Evolutionary conservation across 1,140 invertebrate species (phyloP).

Genomic region (Zaprionus capensis): DNA sequence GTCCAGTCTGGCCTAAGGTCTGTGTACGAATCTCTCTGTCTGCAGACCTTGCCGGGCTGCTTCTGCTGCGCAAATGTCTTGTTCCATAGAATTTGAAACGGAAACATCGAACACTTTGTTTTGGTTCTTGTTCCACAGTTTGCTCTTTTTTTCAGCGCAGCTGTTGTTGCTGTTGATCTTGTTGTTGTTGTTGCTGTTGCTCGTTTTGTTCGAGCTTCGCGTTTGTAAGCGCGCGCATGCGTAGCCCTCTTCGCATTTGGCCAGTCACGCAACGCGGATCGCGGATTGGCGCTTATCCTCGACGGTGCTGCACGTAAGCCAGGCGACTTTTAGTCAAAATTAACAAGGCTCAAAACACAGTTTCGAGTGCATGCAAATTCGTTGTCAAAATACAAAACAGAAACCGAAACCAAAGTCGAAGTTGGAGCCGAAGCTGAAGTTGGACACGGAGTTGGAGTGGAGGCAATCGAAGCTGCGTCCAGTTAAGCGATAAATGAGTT

Average conservation of each 20-base stretch:
- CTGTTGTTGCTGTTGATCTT: constrained; percentile 31
- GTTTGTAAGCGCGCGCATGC: constrained; percentile 83
- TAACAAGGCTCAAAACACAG: constrained; percentile 83
- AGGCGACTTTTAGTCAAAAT: constrained; percentile 77
- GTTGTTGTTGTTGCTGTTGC: constrained; percentile 18
- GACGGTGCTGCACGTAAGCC: constrained; percentile 49
- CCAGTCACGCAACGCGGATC: constrained; percentile 69
- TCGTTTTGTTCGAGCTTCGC: constrained; percentile 58
- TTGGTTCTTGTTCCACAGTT: constrained; percentile 81
- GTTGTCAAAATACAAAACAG: constrained; percentile 72
- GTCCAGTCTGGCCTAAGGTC: not conserved
- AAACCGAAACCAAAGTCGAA: constrained; percentile 31
- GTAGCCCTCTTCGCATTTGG: constrained; percentile 69
- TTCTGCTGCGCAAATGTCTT: constrained; percentile 71
- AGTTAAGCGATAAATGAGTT: constrained; percentile 82
- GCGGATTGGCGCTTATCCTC: constrained; percentile 41
- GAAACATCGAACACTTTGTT: constrained; percentile 83
- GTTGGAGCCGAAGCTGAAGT: not conserved
- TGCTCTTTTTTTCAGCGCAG: constrained; percentile 36
- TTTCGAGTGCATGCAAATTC: constrained; percentile 83
- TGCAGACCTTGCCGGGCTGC: constrained; percentile 36
- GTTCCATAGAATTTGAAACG: constrained; percentile 83
- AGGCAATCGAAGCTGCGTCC: constrained; percentile 12
- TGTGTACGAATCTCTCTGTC: constrained; percentile 13
- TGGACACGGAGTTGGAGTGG: not conserved